A percentile compares a stretch with the other conserved stretches of the same genome.
phyloP scores from a whole-genome alignment of 2,113 vertebrate genomes.

The Charina bottae region DNA sequence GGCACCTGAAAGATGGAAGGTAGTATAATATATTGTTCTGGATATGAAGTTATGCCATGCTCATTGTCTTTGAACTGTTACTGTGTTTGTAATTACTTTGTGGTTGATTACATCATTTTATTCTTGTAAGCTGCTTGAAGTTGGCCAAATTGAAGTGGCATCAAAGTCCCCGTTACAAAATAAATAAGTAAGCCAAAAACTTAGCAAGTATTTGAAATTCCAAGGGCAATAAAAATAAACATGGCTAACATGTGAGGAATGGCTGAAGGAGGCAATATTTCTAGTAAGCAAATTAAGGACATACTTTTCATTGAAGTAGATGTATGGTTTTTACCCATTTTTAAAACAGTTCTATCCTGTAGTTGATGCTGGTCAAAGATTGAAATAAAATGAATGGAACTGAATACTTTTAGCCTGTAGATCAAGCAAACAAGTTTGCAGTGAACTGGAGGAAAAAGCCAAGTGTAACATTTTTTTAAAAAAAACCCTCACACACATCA shows the following conservation, averaged over 20 bases:
- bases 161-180: neutral
- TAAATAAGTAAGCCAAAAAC: neutral
- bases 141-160: neutral
- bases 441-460: neutral
- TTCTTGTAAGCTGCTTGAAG: neutral
- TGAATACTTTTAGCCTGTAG: neutral
- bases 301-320: neutral
- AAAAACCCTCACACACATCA: neutral
- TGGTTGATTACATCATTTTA: neutral
- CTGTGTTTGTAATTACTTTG: neutral
- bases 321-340: neutral
- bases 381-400: neutral
- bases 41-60: neutral
- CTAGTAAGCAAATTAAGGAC: neutral
- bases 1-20: neutral
- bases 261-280: neutral
- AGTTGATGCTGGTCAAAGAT: neutral
- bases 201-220: neutral
- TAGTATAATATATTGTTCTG: neutral
- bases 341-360: neutral
- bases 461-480: neutral
- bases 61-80: neutral
- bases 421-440: neutral
- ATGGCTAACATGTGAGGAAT: neutral
- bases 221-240: neutral